Conservation (phyloP, 2,888 invertebrate genomes). For the Psylliodes chrysocephalus region DNA sequence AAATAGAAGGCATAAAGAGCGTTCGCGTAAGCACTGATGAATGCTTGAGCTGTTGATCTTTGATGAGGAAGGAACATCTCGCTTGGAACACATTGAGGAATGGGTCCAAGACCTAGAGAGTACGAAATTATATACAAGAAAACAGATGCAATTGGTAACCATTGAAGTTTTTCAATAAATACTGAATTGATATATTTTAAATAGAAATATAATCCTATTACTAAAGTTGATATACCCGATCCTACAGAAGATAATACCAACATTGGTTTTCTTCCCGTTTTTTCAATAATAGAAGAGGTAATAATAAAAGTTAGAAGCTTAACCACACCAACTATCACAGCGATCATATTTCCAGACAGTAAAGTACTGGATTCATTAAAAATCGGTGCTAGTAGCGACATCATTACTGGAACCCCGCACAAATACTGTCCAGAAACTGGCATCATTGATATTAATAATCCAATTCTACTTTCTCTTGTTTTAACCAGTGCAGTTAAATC, state of each 20-base stretch:
- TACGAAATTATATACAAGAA: not conserved
- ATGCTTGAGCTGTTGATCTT: conserved; percentile 6
- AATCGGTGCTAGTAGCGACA: conserved; percentile 19
- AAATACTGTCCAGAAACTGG: not conserved
- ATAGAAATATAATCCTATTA: conserved; percentile 16
- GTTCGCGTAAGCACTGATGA: not conserved
- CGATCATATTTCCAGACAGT: conserved; percentile 23
- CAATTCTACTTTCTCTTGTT: not conserved
- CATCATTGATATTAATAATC: not conserved
- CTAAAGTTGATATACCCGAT: conserved; percentile 72
- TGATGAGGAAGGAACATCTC: conserved; percentile 4
- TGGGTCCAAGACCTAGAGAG: conserved; percentile 10
- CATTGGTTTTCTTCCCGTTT: conserved; percentile 75
- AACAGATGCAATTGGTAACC: conserved; percentile 1
- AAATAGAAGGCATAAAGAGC: too few species aligned
- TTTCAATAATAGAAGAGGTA: conserved; percentile 79
- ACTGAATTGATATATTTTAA: not conserved
- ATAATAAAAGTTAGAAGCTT: conserved; percentile 76
- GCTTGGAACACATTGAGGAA: not conserved
- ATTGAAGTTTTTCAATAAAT: too few species aligned
- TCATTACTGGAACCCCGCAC: conserved; percentile 20
- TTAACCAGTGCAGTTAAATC: not conserved
- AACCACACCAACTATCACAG: conserved; percentile 23
- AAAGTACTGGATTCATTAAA: not conserved
- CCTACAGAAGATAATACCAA: conserved; percentile 75